These are phyloP conservation scores for Halictus rubicundus DNA, from an alignment of 1,140 invertebrate genomes.

Conservation along the genomic window DNA sequence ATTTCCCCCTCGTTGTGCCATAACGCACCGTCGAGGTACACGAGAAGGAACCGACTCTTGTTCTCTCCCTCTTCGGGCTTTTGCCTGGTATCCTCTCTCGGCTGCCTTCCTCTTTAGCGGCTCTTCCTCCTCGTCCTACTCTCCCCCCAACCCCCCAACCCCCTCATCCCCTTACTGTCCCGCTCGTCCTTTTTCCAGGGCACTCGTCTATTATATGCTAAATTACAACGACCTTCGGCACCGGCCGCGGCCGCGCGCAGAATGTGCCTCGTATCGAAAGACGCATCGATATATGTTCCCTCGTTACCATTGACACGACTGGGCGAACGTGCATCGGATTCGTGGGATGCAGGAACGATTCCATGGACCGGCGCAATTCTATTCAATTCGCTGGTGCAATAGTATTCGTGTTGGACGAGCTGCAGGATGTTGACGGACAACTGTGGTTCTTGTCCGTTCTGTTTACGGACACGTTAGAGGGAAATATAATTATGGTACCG, in stretches of 20 bases:
- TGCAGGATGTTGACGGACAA: no score
- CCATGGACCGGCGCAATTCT: neutral
- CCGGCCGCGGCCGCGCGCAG: conserved; percentile 20
- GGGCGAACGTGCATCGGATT: neutral
- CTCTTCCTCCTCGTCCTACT: conserved; percentile 12
- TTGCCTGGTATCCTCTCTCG: conserved; percentile 26
- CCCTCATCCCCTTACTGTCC: neutral
- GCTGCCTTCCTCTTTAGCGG: conserved; percentile 37
- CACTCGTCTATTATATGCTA: conserved; percentile 67
- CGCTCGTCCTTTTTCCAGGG: conserved; percentile 50
- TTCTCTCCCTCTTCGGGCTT: conserved; percentile 35
- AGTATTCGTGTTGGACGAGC: no score
- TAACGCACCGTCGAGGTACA: conserved; percentile 71
- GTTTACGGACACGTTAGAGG: no score
- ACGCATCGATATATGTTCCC: neutral
- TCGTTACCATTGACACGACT: conserved; percentile 14
- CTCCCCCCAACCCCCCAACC: no score
- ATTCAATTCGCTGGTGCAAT: no score
- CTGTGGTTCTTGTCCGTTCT: no score
- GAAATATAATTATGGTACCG: no score
- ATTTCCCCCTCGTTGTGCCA: conserved; percentile 69
- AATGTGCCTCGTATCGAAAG: conserved; percentile 6
- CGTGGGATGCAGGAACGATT: neutral
- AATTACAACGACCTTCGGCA: conserved; percentile 66
- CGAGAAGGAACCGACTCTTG: conserved; percentile 47